Evolutionary conservation across 1,140 invertebrate species (phyloP).

Genomic region (Sipha flava): DNA sequence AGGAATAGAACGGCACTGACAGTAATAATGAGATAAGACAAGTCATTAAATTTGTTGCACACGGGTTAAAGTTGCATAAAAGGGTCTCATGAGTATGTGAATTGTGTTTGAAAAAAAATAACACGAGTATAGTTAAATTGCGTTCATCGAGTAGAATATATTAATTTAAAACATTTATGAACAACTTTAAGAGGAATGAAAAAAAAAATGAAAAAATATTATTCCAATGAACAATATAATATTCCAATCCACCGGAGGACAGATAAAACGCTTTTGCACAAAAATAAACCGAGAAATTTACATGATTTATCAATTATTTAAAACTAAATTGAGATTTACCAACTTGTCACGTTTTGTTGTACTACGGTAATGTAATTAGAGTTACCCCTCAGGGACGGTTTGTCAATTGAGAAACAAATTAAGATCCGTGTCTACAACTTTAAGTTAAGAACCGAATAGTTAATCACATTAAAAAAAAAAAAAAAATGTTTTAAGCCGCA

Average conservation of each 20-base stretch:
- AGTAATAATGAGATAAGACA: conserved; percentile 26
- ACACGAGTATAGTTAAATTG: neutral
- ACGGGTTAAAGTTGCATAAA: neutral
- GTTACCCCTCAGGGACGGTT: neutral
- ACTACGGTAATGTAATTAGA: neutral
- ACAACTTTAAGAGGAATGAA: no score
- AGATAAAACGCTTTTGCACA: no score
- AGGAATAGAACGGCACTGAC: neutral
- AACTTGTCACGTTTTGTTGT: neutral
- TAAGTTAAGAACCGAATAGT: neutral
- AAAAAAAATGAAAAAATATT: no score
- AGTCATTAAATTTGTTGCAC: conserved; percentile 13
- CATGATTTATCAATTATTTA: neutral
- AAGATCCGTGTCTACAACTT: neutral
- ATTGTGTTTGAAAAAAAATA: neutral
- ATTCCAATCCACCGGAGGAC: no score
- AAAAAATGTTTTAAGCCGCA: neutral
- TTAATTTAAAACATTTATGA: no score
- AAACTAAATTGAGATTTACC: neutral
- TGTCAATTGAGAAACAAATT: neutral
- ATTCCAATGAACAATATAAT: no score
- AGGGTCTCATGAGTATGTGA: neutral
- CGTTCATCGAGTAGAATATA: no score
- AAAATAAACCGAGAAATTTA: no score
- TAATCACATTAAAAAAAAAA: neutral